Conservation (phyloP, 2,113 vertebrate species). For the Megaleporinus macrocephalus region DNA sequence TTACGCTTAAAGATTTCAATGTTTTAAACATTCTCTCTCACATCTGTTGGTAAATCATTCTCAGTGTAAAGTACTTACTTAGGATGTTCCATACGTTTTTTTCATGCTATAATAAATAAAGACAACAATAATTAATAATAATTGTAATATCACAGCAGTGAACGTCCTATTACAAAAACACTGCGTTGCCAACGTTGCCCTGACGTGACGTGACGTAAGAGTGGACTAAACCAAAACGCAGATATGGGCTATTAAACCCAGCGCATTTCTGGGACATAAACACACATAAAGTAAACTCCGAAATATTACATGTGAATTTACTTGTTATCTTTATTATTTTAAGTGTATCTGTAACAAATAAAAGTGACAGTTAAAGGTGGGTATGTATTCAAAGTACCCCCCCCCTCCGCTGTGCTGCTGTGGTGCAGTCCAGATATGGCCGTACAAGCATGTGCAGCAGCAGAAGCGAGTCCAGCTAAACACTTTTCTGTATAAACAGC, state of each 20-base stretch:
- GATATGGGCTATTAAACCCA: no score
- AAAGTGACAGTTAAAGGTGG: neutral
- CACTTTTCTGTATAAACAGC: neutral
- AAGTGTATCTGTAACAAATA: neutral
- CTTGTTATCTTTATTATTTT: neutral
- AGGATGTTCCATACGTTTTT: no score
- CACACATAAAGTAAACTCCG: neutral
- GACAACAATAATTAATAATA: no score
- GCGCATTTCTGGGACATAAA: neutral
- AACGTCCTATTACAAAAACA: no score
- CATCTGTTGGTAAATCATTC: no score
- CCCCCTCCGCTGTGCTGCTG: neutral
- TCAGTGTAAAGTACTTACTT: no score
- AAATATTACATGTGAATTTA: neutral
- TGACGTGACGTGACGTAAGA: neutral
- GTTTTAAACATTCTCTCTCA: no score
- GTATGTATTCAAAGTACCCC: neutral
- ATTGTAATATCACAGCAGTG: no score
- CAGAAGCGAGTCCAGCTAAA: neutral
- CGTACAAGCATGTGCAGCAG: conserved; percentile 13
- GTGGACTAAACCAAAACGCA: conserved; percentile 22
- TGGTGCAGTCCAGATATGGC: conserved; percentile 63
- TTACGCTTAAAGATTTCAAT: no score
- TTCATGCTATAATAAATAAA: no score
- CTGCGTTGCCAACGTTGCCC: no score